Evolutionary conservation across 2,113 vertebrate genomes (phyloP), one percentile per base, ranked within the genome.

Genomic region (Oreocharis arfaki): DNA sequence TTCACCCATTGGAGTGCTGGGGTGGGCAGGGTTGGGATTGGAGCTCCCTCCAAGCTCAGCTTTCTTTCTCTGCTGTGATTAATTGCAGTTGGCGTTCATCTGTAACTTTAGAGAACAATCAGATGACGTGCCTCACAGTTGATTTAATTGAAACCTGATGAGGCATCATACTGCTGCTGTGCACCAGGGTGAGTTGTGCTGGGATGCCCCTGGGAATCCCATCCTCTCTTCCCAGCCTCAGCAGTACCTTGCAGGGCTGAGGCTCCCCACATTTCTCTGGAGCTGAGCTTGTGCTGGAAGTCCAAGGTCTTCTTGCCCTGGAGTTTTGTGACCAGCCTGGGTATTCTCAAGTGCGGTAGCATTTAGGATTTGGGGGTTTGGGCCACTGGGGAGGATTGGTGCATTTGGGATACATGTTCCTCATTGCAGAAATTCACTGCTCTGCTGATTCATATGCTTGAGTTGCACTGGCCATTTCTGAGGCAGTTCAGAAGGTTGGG

Each of bases 101-200:
- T 96, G 93, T 92, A 95, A 95, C 95, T 97, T 90, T 75, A 84
- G 90, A 96, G 96, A 93, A 33, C 50, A 88, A 93, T 97, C 8
- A 12, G 95, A 92, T 97, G 97, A 97, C 55, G 63, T 84, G 91
- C 79, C 88, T 95, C 30, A 4, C 16, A 49, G 94, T 77, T 91
- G 71, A 28, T 84, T 97, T 97, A 95, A 98, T 94, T 97, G 93
- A 94, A 97, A 94, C 86, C 96, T 17, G 90, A 93, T 85, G 87
- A 93, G 64, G 79, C 13, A 0, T 91, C 65, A 15, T 52, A 28
- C 52, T 60, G 84, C 91, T 83, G 93, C 61, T 93, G 86, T 82
- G 91, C 74, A 49, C 59, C 0, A 8, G 90, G 42, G 30, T 81
- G 37, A 84, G 79, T 80, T 22, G 22, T 87, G 69, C 83, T 95